Percentiles rank a stretch among this genome's conserved stretches.
Conservation (phyloP, 1,140 invertebrate species). For the Nebria ingens region DNA sequence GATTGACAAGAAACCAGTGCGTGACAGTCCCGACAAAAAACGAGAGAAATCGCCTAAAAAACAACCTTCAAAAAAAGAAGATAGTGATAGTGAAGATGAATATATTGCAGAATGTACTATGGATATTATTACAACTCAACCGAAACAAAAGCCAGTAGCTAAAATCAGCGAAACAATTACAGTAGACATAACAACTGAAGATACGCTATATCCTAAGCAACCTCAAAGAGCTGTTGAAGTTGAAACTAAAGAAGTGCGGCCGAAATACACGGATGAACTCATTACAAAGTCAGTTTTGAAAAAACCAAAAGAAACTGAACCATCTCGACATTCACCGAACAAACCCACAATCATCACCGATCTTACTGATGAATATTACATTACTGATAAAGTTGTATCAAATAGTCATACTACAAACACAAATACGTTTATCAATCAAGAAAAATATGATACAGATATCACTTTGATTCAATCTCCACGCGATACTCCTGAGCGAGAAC, state of each 20-base stretch:
- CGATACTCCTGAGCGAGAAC: conserved; percentile 1
- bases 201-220: neutral
- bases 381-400: neutral
- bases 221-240: too few species aligned
- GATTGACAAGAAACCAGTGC: neutral
- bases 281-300: neutral
- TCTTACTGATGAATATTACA: neutral
- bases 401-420: neutral
- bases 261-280: too few species aligned
- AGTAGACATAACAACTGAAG: neutral
- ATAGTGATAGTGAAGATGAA: too few species aligned
- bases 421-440: conserved; percentile 10
- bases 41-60: too few species aligned
- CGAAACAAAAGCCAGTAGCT: neutral
- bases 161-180: too few species aligned
- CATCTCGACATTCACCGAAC: neutral
- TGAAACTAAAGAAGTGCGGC: too few species aligned
- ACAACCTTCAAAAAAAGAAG: too few species aligned
- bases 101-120: too few species aligned
- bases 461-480: neutral
- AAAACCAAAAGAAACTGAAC: neutral
- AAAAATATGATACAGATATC: conserved; percentile 14
- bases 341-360: neutral
- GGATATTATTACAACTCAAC: neutral
- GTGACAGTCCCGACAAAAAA: neutral